Percentiles rank a stretch among this genome's conserved stretches.
These are phyloP conservation scores for Apus apus DNA, from an alignment of 2,113 vertebrate genomes.

Conservation along the genomic window DNA sequence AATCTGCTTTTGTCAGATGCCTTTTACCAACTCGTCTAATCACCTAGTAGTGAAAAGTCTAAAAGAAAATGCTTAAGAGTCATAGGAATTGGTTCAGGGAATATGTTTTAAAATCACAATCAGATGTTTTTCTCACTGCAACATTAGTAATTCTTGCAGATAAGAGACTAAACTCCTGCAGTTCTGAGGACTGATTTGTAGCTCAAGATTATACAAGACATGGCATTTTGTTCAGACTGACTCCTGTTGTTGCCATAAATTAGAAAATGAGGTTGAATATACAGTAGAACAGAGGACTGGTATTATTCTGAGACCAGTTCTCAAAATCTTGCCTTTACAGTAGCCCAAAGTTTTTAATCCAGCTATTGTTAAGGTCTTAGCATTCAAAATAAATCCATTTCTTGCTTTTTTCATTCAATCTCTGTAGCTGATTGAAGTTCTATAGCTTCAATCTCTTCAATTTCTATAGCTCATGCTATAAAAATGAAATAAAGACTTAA, in stretches of 20 bases:
- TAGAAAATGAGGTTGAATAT: background rate
- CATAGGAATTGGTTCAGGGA: background rate
- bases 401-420: background rate
- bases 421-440: background rate
- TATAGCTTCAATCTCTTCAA: no score
- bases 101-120: background rate
- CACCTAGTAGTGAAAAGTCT: background rate
- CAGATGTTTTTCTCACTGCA: background rate
- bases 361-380: background rate
- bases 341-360: background rate
- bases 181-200: background rate
- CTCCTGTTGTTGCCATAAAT: background rate
- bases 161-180: background rate
- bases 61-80: background rate
- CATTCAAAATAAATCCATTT: background rate
- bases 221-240: background rate
- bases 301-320: background rate
- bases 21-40: background rate
- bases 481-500: background rate
- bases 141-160: background rate
- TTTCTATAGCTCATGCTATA: background rate
- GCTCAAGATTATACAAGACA: background rate
- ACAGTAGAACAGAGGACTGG: background rate
- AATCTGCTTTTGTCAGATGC: background rate
- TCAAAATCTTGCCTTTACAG: background rate